Base-by-base conservation (phyloP, 2,797 vertebrate species). In the Ambastaia sidthimunki region DNA sequence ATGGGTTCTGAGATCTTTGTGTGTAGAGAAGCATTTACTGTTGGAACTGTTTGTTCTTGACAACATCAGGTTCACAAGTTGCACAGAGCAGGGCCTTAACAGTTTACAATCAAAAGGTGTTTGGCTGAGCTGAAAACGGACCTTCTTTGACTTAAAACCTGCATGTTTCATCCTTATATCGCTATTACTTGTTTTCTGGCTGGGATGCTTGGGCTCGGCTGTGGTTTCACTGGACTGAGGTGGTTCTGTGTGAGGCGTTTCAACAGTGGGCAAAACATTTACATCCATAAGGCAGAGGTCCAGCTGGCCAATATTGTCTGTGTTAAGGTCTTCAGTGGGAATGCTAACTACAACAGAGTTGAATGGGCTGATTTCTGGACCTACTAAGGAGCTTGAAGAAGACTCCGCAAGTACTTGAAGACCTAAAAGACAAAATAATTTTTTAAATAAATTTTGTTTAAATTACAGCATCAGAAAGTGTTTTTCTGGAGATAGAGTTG, bases 1-100 rank as follows among this genome's bases (percentile, higher is more conserved):
- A 82, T 88, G 90, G 44, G 50, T 82, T 3, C 90, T 91, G 16
- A 91, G 88, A 76, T 92, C 91, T 86, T 90, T 92, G 12, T 88
- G 91, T 48, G 83, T 37, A 21, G 82, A 76, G 28, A 4, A 47
- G 0, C 50, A 77, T 0, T 18, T 76, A 48, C 63, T 80, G 31
- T 15, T 12, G 68, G 79, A 25, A 4, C 13, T 31, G 2, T 63
- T 75, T 10, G 18, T 13, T 41, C 4, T 54, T 0, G 90, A 66
- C 34, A 83, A 50, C 0, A 57, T 74, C 37, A 89, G 11, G 5
- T 94, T 83, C 25, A 94, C 93, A 50, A 94, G 88, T 18, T 87
- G 88, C 0, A 94, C 93, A 0, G 54, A 74, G 41, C 93, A 94
- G 0, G 89, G 88, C 34, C 80, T 74, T 63, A 69, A 69, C 60